Percentiles rank a stretch among this genome's conserved stretches.
Conservation (phyloP, 2,888 invertebrate genomes). For the Dascillus cervinus region DNA sequence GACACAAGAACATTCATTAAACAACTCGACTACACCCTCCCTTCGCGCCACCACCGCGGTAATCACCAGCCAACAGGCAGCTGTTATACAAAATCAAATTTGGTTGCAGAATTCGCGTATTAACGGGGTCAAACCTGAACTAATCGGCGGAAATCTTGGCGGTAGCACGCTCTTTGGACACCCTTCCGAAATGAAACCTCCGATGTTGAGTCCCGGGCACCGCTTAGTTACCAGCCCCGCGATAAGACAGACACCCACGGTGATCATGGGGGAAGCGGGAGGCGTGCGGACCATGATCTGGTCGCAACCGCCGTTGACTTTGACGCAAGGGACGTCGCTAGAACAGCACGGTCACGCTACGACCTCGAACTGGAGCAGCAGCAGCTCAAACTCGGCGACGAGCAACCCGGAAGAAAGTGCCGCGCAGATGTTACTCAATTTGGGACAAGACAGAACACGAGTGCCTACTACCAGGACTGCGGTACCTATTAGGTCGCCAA, state of each 20-base stretch:
- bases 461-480: conserved; percentile 22
- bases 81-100: conserved; percentile 34
- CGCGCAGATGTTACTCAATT: conserved; percentile 63
- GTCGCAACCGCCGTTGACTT: conserved; percentile 50
- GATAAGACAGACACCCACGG: conserved; percentile 69
- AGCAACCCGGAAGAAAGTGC: conserved; percentile 48
- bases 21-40: conserved; percentile 15
- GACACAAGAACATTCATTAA: no score
- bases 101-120: conserved; percentile 51
- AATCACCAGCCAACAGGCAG: conserved; percentile 23
- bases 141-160: conserved; percentile 55
- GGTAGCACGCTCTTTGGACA: conserved; percentile 26
- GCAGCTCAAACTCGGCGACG: conserved; percentile 25
- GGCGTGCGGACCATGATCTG: conserved; percentile 71
- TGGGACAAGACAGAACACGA: conserved; percentile 55
- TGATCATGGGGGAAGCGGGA: conserved; percentile 90
- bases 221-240: conserved; percentile 30
- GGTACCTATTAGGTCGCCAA: conserved; percentile 19
- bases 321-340: conserved; percentile 35
- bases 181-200: conserved; percentile 29
- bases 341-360: conserved; percentile 34
- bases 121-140: conserved; percentile 73
- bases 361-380: conserved; percentile 36
- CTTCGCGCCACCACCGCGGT: conserved; percentile 14
- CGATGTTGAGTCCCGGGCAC: conserved; percentile 22